phyloP scores from a whole-genome alignment of 2,888 invertebrate species.

The Leptopilina myrica region DNA sequence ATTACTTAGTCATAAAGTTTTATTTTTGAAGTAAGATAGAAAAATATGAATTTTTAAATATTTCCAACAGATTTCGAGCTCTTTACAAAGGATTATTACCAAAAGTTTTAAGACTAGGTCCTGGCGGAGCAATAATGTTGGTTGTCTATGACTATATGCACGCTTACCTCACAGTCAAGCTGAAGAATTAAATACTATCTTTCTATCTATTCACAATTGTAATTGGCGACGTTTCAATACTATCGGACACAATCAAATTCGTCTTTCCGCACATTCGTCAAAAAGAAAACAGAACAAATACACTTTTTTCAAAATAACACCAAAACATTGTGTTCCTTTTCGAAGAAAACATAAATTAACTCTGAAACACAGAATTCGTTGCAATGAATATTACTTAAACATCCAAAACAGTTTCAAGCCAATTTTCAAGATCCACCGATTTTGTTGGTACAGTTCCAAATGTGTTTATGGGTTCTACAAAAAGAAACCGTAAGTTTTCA shows the following conservation, averaged over 20 bases:
- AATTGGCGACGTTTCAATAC: background rate
- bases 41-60: constrained; percentile 34
- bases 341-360: background rate
- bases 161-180: constrained; percentile 81
- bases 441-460: constrained; percentile 54
- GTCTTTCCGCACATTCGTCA: background rate
- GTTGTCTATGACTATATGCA: constrained; percentile 94
- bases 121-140: constrained; percentile 96
- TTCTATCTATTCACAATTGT: background rate
- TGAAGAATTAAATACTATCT: constrained; percentile 19
- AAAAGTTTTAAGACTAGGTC: constrained; percentile 93
- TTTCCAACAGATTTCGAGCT: constrained; percentile 84
- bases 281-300: constrained; percentile 36
- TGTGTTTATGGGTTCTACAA: constrained; percentile 55
- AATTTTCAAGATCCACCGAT: constrained; percentile 70
- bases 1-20: too few relatives aligned
- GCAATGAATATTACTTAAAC: constrained; percentile 54
- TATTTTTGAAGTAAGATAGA: too few relatives aligned
- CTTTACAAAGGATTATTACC: constrained; percentile 95
- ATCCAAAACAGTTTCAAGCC: constrained; percentile 71
- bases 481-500: constrained; percentile 13
- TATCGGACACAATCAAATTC: background rate
- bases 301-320: constrained; percentile 33
- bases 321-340: constrained; percentile 10
- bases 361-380: background rate